These are phyloP conservation scores for Mechanitis messenoides DNA, from an alignment of 2,888 invertebrate species.

Conservation along the genomic window DNA sequence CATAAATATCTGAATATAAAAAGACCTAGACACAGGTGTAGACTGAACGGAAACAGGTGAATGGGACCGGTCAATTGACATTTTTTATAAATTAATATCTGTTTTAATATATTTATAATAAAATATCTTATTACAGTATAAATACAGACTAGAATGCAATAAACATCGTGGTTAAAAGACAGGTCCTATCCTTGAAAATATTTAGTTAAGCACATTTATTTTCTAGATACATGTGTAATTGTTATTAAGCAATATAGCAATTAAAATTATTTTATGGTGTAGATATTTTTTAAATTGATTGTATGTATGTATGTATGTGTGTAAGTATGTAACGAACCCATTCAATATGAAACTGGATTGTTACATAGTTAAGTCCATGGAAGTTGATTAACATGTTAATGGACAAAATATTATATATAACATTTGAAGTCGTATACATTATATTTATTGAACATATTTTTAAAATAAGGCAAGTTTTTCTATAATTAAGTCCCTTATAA, in stretches of 20 bases:
- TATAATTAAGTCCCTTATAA: too few relatives aligned
- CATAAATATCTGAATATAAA: neutral
- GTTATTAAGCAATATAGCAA: slow-evolving; percentile 1
- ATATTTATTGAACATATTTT: too few relatives aligned
- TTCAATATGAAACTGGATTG: too few relatives aligned
- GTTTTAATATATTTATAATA: neutral
- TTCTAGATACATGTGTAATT: neutral
- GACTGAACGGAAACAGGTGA: slow-evolving; percentile 33
- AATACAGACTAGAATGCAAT: neutral
- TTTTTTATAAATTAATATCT: neutral
- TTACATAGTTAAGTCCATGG: too few relatives aligned
- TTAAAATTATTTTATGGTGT: neutral
- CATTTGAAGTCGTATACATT: too few relatives aligned
- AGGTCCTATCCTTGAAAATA: slow-evolving; percentile 5
- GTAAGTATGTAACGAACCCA: neutral
- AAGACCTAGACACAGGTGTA: slow-evolving; percentile 31
- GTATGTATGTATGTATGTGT: too few relatives aligned
- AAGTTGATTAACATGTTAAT: too few relatives aligned
- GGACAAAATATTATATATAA: too few relatives aligned
- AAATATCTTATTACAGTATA: neutral
- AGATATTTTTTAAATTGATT: neutral
- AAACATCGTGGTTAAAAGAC: neutral
- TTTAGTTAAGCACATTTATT: neutral
- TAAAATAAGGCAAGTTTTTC: too few relatives aligned
- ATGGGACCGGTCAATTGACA: slow-evolving; percentile 21